Evolutionary conservation across 2,113 vertebrate species (phyloP).

Genomic region (Ctenomys sociabilis): DNA sequence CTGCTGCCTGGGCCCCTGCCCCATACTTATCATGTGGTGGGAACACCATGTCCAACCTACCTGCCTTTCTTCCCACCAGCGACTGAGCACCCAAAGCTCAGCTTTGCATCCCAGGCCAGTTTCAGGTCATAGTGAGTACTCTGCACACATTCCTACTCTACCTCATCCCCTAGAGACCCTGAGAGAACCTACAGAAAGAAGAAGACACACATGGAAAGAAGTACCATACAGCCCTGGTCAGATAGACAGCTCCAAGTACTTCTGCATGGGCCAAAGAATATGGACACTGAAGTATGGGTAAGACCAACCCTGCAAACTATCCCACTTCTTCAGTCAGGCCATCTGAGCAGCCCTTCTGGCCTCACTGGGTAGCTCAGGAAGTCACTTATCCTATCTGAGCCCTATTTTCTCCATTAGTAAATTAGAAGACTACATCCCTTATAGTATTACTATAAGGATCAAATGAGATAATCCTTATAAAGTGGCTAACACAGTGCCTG

Average conservation of each 20-base stretch:
- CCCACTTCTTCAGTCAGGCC: not conserved
- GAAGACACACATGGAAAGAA: not conserved
- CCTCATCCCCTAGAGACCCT: not conserved
- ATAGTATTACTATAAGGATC: not conserved
- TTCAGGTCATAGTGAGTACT: not conserved
- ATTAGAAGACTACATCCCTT: not conserved
- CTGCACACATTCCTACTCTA: not conserved
- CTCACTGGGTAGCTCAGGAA: not conserved
- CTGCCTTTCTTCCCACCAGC: not conserved
- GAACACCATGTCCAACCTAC: not conserved
- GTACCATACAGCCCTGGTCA: not conserved
- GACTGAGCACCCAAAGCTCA: not conserved
- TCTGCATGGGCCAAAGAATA: not conserved
- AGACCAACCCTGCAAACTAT: not conserved
- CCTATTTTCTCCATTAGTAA: conserved; percentile 8
- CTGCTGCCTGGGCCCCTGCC: not conserved
- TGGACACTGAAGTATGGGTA: not conserved
- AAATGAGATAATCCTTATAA: not conserved
- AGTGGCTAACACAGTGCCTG: not conserved
- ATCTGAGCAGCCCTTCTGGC: not conserved
- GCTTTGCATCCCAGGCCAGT: not conserved
- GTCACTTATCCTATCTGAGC: not conserved
- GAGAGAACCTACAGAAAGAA: not conserved
- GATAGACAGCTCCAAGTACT: not conserved
- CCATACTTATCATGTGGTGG: not conserved